These are phyloP conservation scores for Eristalis tenax DNA, from an alignment of 2,888 invertebrate species.

Conservation along the genomic window DNA sequence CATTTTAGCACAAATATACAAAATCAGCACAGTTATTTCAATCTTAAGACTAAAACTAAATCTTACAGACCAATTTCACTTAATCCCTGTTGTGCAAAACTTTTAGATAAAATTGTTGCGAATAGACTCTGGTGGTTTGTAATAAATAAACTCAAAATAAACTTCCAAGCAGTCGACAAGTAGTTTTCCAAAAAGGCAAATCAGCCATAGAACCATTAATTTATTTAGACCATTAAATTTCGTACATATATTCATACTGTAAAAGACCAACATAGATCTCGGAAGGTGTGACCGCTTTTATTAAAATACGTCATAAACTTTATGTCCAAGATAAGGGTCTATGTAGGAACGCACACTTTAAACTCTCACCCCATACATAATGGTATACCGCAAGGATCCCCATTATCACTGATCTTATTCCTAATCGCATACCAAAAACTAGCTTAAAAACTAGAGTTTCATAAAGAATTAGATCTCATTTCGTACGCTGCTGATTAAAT, in stretches of 20 bases:
- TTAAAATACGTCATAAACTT: too few species aligned
- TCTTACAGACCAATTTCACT: not conserved
- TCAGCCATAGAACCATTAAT: too few species aligned
- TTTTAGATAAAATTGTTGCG: not conserved
- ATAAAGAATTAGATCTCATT: not conserved
- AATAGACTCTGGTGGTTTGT: not conserved
- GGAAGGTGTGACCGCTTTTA: not conserved
- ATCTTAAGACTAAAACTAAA: not conserved
- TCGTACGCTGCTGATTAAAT: not conserved
- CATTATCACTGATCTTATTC: not conserved
- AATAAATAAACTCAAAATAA: not conserved
- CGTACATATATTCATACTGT: too few species aligned
- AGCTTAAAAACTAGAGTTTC: not conserved
- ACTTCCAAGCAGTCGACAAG: too few species aligned
- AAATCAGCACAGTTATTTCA: not conserved
- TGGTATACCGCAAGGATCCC: not conserved
- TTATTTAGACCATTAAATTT: too few species aligned
- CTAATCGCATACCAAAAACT: not conserved
- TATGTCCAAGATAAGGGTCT: too few species aligned
- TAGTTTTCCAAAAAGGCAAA: too few species aligned
- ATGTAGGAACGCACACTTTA: too few species aligned
- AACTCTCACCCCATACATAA: not conserved
- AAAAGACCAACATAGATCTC: not conserved
- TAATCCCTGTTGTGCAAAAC: not conserved
- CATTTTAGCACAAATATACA: not conserved